phyloP scores from a whole-genome alignment of 2,113 vertebrate genomes.

The Brachionichthys hirsutus region DNA sequence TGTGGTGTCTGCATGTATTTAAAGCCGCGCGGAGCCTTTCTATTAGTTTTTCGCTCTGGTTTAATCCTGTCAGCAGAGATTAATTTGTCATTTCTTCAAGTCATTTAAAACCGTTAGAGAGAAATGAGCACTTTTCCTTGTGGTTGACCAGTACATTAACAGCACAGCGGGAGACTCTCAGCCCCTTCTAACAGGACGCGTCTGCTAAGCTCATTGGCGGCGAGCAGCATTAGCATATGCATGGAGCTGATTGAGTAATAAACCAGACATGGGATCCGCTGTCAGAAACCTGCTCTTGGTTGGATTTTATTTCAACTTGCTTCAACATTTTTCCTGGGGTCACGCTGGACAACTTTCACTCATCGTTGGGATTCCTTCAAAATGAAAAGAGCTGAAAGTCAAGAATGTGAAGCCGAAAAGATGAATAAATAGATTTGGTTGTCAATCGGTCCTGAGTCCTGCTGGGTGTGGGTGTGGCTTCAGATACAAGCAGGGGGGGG shows the following conservation, averaged over 20 bases:
- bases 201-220: conserved; percentile 58
- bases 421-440: too few relatives aligned
- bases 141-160: conserved; percentile 69
- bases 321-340: too few relatives aligned
- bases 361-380: too few relatives aligned
- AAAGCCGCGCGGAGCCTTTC: conserved; percentile 2
- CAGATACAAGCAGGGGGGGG: not conserved
- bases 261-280: conserved; percentile 32
- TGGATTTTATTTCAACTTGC: too few relatives aligned
- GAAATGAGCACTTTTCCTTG: conserved; percentile 56
- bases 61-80: conserved; percentile 45
- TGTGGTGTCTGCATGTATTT: not conserved
- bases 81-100: conserved; percentile 57
- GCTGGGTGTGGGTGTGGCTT: conserved; percentile 8
- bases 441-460: too few relatives aligned
- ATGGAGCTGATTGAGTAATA: conserved; percentile 45
- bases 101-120: conserved; percentile 45
- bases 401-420: not conserved
- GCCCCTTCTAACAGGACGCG: conserved; percentile 38
- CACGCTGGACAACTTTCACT: too few relatives aligned
- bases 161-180: conserved; percentile 57
- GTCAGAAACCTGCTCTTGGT: conserved; percentile 9
- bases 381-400: not conserved
- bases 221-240: conserved; percentile 54
- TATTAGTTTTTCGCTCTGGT: conserved; percentile 29